Base-by-base conservation (phyloP, 2,113 vertebrate genomes). In the Gasterosteus aculeatus region DNA sequence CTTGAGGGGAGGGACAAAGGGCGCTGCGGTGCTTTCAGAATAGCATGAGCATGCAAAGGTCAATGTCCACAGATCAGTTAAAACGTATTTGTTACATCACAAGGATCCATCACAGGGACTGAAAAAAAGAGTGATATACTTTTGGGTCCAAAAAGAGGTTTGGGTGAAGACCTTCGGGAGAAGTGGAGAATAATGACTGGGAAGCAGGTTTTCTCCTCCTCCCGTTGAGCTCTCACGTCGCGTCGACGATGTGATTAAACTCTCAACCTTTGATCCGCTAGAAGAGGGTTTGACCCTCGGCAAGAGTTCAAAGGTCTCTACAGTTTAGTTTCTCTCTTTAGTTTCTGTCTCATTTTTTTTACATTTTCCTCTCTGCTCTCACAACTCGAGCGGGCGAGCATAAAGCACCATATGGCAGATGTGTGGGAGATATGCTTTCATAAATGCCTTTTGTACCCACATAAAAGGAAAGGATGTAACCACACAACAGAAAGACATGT, bases 221-320 rank as follows among this genome's bases (percentile, higher is more conserved):
- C 76, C 78, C 72, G n/a, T 58, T 46, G 77, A 85, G 78, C 72
- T 77, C 72, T 70, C 69, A 18, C 62, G 22, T 26, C 51, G 61
- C 66, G 33, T 38, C 35, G 42, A 65, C 44, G 8, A 70, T 77
- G 75, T 84, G 61, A 86, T 88, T 83, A 84, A 63, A 84, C 44
- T 65, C 47, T 57, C 29, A 49, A 86, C 84, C 84, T 88, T 70
- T 81, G 58, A 82, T 80, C 86, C 71, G 58, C 29, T 56, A 65
- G 68, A 46, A 77, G 69, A 82, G 29, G 39, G 59, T 78, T 46
- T 62, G 71, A 75, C 73, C 85, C 65, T 75, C 29, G 81, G 69
- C 14, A 71, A 47, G 10, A 66, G 77, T 47, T 49, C 19, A 72
- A 58, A 66, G 53, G 51, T 80, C 42, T 63, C n/a, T 83, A 72